Conservation (phyloP, 2,113 vertebrate genomes). For the Stegostoma tigrinum region DNA sequence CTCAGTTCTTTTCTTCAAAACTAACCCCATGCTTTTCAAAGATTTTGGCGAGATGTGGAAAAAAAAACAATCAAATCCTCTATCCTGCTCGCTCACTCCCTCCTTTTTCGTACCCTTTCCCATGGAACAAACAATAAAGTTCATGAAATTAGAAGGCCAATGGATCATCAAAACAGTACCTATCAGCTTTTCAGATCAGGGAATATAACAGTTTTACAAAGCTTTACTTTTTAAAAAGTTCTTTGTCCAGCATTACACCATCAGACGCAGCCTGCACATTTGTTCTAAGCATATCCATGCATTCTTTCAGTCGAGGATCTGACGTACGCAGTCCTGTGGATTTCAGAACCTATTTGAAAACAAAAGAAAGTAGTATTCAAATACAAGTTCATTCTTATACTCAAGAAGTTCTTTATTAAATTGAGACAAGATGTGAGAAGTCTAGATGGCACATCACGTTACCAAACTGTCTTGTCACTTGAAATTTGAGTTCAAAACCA, state of each 20-base stretch:
- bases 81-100: not conserved
- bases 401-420: not conserved
- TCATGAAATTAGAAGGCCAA: not conserved
- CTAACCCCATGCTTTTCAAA: not conserved
- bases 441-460: not conserved
- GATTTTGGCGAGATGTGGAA: not conserved
- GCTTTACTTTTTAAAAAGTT: conserved; percentile 95
- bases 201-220: not conserved
- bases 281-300: conserved; percentile 97
- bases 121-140: not conserved
- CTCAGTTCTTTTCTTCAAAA: not conserved
- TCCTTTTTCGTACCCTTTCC: not conserved
- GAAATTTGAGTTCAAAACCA: not conserved
- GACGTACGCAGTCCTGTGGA: conserved; percentile 90
- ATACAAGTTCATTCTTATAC: not conserved
- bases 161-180: not conserved
- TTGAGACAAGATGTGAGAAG: not conserved
- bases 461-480: not conserved
- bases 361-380: not conserved
- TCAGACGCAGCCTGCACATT: conserved; percentile 88
- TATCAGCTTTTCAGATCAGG: not conserved
- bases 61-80: not conserved
- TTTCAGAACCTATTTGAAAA: conserved; percentile 76
- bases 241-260: conserved; percentile 89
- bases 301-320: conserved; percentile 93